Percentiles rank a stretch among this genome's conserved stretches.
phyloP scores from a whole-genome alignment of 2,797 vertebrate genomes.

The Gambelia wislizenii region DNA sequence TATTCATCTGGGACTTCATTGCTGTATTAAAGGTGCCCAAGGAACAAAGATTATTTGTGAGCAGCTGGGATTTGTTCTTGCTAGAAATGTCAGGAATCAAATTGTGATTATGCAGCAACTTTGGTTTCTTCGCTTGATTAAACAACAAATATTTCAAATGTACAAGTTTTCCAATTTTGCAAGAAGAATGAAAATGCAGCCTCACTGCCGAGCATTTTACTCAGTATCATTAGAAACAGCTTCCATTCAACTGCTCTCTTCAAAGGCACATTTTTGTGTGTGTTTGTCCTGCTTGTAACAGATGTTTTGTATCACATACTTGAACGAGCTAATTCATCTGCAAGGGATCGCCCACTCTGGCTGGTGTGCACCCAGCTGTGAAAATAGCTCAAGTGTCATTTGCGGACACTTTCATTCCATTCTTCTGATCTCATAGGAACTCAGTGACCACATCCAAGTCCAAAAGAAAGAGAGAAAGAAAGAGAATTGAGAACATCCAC shows the following conservation, averaged over 20 bases:
- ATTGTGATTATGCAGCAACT: slow-evolving; percentile 50
- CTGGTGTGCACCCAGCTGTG: slow-evolving; percentile 80
- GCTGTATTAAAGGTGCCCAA: slow-evolving; percentile 54
- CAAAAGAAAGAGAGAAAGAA: slow-evolving; percentile 41
- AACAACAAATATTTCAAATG: slow-evolving; percentile 54
- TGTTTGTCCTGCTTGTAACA: slow-evolving; percentile 75
- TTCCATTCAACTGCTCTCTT: slow-evolving; percentile 72
- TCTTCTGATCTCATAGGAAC: slow-evolving; percentile 78
- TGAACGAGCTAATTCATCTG: slow-evolving; percentile 76
- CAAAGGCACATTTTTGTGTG: slow-evolving; percentile 69
- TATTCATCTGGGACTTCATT: slow-evolving; percentile 59
- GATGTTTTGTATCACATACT: slow-evolving; percentile 81
- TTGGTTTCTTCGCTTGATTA: slow-evolving; percentile 40
- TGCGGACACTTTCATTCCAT: slow-evolving; percentile 76
- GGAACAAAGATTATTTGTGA: slow-evolving; percentile 51
- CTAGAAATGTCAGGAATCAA: slow-evolving; percentile 20
- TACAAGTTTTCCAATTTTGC: slow-evolving; percentile 60
- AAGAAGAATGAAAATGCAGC: slow-evolving; percentile 66
- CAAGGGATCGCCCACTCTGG: slow-evolving; percentile 73
- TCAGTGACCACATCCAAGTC: slow-evolving; percentile 75
- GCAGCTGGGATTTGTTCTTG: slow-evolving; percentile 17
- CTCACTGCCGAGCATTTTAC: slow-evolving; percentile 60
- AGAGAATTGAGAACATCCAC: slow-evolving; percentile 77
- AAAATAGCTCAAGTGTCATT: slow-evolving; percentile 78
- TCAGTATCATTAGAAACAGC: slow-evolving; percentile 59